These are phyloP conservation scores for Tupiocoris notatus DNA, from an alignment of 2,888 invertebrate genomes.

Conservation along the genomic window DNA sequence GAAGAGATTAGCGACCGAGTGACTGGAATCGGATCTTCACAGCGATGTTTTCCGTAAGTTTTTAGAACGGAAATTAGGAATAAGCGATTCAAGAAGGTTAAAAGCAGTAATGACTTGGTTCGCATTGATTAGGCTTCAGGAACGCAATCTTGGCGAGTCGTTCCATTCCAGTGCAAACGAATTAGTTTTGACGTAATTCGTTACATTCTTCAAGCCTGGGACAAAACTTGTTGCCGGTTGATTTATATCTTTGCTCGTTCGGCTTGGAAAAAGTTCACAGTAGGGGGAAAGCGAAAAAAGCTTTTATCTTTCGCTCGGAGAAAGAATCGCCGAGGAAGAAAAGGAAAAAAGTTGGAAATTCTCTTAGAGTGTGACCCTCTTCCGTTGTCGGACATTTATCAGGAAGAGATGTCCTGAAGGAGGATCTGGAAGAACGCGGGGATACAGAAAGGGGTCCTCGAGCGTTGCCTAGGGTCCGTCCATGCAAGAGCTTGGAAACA, in stretches of 20 bases:
- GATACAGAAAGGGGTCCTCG: no score
- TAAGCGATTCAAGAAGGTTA: no score
- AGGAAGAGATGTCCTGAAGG: not conserved
- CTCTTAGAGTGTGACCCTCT: constrained; percentile 14
- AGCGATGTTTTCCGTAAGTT: no score
- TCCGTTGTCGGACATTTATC: constrained; percentile 23
- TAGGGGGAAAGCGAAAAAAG: not conserved
- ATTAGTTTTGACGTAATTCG: not conserved
- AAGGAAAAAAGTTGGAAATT: constrained; percentile 14
- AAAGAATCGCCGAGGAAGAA: not conserved
- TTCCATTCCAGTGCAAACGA: no score
- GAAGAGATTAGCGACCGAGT: no score
- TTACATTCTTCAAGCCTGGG: not conserved
- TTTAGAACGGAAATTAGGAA: no score
- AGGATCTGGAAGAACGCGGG: not conserved
- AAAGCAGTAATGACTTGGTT: no score
- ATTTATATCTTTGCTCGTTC: not conserved
- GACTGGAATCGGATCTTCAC: no score
- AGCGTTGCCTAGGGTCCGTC: no score
- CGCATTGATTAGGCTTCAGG: no score
- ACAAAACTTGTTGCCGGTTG: not conserved
- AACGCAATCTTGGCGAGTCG: no score
- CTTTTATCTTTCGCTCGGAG: not conserved
- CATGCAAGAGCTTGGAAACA: no score
- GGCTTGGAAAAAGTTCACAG: not conserved